Base-by-base conservation (phyloP, 1,140 invertebrate species). In the Pteromalus puparum region DNA sequence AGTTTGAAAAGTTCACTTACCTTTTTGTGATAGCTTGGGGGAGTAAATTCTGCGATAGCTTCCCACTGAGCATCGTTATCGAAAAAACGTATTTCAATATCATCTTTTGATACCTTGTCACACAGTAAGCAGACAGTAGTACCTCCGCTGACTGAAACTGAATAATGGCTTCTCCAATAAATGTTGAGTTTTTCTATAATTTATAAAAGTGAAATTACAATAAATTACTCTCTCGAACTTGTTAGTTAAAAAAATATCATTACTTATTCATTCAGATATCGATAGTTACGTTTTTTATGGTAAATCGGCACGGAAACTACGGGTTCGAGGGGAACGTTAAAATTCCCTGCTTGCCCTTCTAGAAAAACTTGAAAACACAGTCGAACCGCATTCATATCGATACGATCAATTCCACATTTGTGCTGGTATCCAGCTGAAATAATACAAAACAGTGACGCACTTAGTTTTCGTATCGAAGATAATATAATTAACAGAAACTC, bases 281-380 rank as follows among this genome's bases (percentile, higher is more conserved):
- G 1, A 42, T 82, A 86, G 88, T 94, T 94, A 97, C 96, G 99
- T 95, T 99, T 99, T 95, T 99, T 99, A 92, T 99, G 98, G 93
- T 96, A 98, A 89, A 99, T 99, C 15, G 97, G 95, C 86, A 99
- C 97, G 0, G 97, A 98, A 12, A 98, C 97, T 10, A 98, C 95
- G 0, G 98, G 97, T 53, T 94, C 92, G n/a, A 99, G 91, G 2
- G 97, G 95, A 48, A 96, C 93, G 26, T 96, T 97, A 87, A 97
- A 97, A 2, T 4, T 7, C 7, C 61, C 61, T 21, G 21, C 7
- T 18, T 7, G 2, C 90, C 96, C 96, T 91, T 97, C 95, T 67
- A 99, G 91, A 91, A 98, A 99, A 65, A 98, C 98, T 96, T 99
- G 98, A 93, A 99, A 99, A 93, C 98, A 99, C 28, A 99, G 94